Evolutionary conservation across 2,113 vertebrate species (phyloP), one percentile per base, ranked within the genome.

Genomic region (Centropristis striata): DNA sequence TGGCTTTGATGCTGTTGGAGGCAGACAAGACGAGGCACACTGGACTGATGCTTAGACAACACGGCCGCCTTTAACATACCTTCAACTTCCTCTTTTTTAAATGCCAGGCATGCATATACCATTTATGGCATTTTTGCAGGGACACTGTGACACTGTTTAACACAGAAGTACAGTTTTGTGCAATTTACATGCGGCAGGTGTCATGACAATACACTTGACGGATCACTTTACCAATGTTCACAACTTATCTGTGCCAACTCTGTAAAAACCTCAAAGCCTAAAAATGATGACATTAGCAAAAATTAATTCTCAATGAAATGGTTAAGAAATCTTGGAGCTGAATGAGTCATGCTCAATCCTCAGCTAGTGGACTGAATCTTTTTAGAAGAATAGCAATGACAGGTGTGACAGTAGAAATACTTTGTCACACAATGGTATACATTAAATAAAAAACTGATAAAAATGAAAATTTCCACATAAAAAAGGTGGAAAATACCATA

Each of bases 61-160:
- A 1, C 4, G 1, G 3, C 23, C 1, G 1, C 84, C 28, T 90
- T 93, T 90, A 84, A 86, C 13, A 4, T 2, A 0, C 9, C 4
- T 0, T 2, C 14, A 23, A 83, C 81, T 91, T 92, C 91, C 84
- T 18, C 53, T 44, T 84, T 44, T 21, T 32, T 39, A 49, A 49
- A 55, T 71, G 8, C 54, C 53, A 54, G 5, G 5, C 32, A 41
- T 13, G 20, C 1, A 18, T 14, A 1, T 10, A 18, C 27, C 32
- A 6, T 83, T 61, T 72, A 75, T 42, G 21, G 32, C 16, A 25
- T 39, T 25, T 59, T 10, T 65, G 5, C 16, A 51, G 25, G 4
- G 14, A 41, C 3, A 9, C 0, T 1, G 4, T 57, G 27, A 53
- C 50, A 21, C 8, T 1, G 1, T 13, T 21, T 10, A 2, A 66